phyloP scores from a whole-genome alignment of 2,797 vertebrate species.

The Thripadectes ignobilis region DNA sequence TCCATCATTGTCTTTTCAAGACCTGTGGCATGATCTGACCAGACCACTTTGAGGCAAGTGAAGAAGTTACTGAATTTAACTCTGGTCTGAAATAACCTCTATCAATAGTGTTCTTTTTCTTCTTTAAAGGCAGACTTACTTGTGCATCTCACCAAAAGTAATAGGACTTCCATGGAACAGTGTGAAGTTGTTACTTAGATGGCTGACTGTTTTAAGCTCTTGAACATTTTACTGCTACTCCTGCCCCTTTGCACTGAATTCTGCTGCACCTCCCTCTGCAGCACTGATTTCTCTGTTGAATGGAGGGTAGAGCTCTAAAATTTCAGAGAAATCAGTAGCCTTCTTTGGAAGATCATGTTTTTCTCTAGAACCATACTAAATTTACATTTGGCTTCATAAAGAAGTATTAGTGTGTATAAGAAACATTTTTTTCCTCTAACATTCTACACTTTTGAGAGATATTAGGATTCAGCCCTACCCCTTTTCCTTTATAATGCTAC shows the following conservation, averaged over 20 bases:
- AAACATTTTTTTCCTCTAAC: background rate
- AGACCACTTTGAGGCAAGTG: background rate
- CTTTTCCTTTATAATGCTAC: background rate
- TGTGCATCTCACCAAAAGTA: background rate
- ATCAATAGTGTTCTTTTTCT: background rate
- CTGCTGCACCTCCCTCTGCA: background rate
- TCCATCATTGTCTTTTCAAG: background rate
- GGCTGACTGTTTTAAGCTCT: background rate
- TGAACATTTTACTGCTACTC: background rate
- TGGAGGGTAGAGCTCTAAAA: background rate
- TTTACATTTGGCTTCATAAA: background rate
- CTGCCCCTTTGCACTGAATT: background rate
- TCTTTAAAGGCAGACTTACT: background rate
- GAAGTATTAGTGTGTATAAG: background rate
- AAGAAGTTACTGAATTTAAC: background rate
- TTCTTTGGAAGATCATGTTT: background rate
- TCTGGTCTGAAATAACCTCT: background rate
- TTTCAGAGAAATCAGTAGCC: background rate
- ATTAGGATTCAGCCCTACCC: rapidly evolving
- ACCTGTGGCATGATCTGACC: background rate
- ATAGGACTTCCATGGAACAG: background rate
- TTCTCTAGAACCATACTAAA: background rate
- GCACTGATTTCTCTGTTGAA: background rate
- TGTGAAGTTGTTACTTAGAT: background rate
- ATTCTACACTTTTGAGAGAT: background rate